phyloP scores from a whole-genome alignment of 2,797 vertebrate species.

The Alouatta caraya region DNA sequence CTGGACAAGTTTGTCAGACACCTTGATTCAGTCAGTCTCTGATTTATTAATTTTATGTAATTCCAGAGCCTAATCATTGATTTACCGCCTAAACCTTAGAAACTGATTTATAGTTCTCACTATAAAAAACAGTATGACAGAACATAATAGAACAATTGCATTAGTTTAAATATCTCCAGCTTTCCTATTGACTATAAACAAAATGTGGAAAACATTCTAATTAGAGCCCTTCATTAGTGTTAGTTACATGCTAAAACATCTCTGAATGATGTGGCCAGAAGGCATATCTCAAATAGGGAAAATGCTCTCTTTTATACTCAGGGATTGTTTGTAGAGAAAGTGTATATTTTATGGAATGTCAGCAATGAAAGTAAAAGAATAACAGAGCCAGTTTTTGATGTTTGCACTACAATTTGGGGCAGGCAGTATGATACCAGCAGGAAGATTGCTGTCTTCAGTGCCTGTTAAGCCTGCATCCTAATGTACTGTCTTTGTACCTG shows the following conservation, averaged over 20 bases:
- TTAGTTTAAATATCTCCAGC: conserved; percentile 14
- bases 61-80: background rate
- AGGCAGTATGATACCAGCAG: background rate
- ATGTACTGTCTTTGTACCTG: background rate
- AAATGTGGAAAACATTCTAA: conserved; percentile 22
- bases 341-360: conserved; percentile 18
- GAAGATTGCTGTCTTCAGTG: background rate
- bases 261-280: conserved; percentile 43
- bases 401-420: background rate
- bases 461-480: background rate
- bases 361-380: conserved; percentile 28
- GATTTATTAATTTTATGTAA: conserved; percentile 42
- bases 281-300: background rate
- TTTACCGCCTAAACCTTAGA: conserved; percentile 25
- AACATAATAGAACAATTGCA: background rate
- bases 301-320: conserved; percentile 11
- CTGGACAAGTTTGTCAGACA: background rate
- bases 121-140: background rate
- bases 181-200: background rate
- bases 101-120: conserved; percentile 5
- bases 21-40: background rate
- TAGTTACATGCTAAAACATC: conserved; percentile 37
- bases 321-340: conserved; percentile 41
- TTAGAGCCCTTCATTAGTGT: conserved; percentile 31
- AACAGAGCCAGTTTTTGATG: conserved; percentile 31